Evolutionary conservation across 2,888 invertebrate genomes (phyloP).

Genomic region (Gari tellinella): DNA sequence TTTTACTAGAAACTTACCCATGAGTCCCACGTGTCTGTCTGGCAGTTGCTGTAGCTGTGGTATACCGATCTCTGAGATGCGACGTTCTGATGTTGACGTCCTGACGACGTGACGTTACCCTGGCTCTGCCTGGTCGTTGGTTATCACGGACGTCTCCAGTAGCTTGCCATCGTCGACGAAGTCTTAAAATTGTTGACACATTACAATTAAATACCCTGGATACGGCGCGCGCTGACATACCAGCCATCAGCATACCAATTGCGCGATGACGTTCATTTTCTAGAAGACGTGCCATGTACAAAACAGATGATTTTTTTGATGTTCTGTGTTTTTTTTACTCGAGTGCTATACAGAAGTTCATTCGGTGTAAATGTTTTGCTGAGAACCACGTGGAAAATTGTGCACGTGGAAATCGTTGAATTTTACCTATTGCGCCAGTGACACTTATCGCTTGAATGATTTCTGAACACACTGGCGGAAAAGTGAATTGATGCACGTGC

Average conservation of each 20-base stretch:
- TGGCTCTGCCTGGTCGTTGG: not conserved
- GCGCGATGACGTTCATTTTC: slow-evolving; percentile 4
- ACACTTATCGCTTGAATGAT: too few relatives aligned
- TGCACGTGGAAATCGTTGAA: too few relatives aligned
- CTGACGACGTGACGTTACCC: slow-evolving; percentile 1
- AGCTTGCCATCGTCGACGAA: not conserved
- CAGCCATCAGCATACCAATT: not conserved
- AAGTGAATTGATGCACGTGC: too few relatives aligned
- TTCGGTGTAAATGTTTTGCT: too few relatives aligned
- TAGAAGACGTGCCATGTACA: too few relatives aligned
- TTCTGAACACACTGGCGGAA: too few relatives aligned
- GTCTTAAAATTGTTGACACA: slow-evolving; percentile 3
- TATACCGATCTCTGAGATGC: not conserved
- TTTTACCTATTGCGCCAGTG: too few relatives aligned
- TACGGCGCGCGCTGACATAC: not conserved
- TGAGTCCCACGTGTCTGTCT: too few relatives aligned
- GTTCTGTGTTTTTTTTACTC: too few relatives aligned
- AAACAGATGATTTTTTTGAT: not conserved
- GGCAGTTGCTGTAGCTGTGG: not conserved
- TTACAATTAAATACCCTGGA: not conserved
- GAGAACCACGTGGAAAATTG: too few relatives aligned
- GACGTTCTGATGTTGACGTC: not conserved
- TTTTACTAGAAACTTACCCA: too few relatives aligned
- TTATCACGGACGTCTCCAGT: slow-evolving; percentile 4
- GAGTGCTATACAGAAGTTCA: too few relatives aligned